Evolutionary conservation across 2,113 vertebrate species (phyloP), one percentile per base, ranked within the genome.

Genomic region (Piprites chloris): DNA sequence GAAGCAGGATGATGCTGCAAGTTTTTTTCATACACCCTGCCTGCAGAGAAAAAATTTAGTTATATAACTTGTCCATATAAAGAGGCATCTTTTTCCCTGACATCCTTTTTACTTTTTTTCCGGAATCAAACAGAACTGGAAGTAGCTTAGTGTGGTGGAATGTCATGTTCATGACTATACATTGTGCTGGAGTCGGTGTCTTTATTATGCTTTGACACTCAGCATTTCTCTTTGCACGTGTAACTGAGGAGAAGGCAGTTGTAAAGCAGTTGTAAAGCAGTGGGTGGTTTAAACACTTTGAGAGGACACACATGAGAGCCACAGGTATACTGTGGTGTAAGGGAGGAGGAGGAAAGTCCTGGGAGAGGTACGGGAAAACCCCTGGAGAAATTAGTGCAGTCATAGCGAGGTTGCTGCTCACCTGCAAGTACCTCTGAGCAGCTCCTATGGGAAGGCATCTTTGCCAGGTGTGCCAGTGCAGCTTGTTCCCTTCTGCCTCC

Each of bases 1-100:
- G 73, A 91, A 77, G 49, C 88, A 92, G 67, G 55, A 94, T 95
- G 82, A 79, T 88, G 28, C 63, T 90, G 85, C 79, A 88, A 68
- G n/a, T 76, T 93, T 89, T 89, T 79, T 75, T 87, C 28, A 30
- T 49, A 28, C 53, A 82, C 20, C 23, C n/a, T 85, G 82, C 73
- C 67, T 93, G 67, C 90, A 76, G 71, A 68, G 62, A 22, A 73
- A 83, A 93, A 56, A 42, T 0, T 3, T 8, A 56, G 78, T 90
- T 91, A 61, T 33, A 8, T 76, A 91, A 93, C 67, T 53, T 37
- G 37, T 35, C 71, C 26, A 12, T 47, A 42, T 52, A 68, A 85
- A 87, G 44, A 72, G 13, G 13, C 30, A 11, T 75, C 7, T 78
- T 85, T 85, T 89, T 91, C 52, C 22, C 39, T 82, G 33, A 41